Evolutionary conservation across 2,888 invertebrate genomes (phyloP).

Genomic region (Rhaphigaster nebulosa): DNA sequence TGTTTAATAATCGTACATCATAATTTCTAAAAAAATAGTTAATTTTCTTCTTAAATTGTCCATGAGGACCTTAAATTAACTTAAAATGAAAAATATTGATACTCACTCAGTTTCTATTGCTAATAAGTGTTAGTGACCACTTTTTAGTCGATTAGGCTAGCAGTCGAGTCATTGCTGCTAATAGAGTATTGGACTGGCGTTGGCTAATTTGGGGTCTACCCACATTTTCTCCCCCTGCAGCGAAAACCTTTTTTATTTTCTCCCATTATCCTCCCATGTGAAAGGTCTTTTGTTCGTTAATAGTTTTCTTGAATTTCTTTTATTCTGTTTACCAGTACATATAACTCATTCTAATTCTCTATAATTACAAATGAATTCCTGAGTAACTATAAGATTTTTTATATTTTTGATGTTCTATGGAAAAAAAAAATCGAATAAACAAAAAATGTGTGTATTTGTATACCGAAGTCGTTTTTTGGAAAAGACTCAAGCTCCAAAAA

Average conservation of each 20-base stretch:
- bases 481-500: too few species aligned
- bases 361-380: too few species aligned
- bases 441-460: too few species aligned
- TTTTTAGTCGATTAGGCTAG: slow-evolving; percentile 19
- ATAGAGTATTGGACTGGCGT: slow-evolving; percentile 13
- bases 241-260: neutral
- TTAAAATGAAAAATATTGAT: neutral
- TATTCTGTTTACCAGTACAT: neutral
- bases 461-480: too few species aligned
- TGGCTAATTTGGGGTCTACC: neutral
- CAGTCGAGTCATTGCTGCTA: neutral
- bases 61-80: neutral
- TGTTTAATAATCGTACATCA: too few species aligned
- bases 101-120: neutral
- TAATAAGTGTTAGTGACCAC: slow-evolving; percentile 19
- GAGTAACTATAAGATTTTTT: too few species aligned
- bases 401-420: too few species aligned
- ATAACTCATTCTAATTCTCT: too few species aligned
- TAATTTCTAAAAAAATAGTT: too few species aligned
- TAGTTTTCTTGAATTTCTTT: neutral
- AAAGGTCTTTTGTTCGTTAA: neutral
- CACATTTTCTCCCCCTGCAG: neutral
- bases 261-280: neutral
- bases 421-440: too few species aligned
- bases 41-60: too few species aligned